These are phyloP conservation scores for Leptonema lineaticorne DNA, from an alignment of 1,140 invertebrate genomes.

Conservation along the genomic window DNA sequence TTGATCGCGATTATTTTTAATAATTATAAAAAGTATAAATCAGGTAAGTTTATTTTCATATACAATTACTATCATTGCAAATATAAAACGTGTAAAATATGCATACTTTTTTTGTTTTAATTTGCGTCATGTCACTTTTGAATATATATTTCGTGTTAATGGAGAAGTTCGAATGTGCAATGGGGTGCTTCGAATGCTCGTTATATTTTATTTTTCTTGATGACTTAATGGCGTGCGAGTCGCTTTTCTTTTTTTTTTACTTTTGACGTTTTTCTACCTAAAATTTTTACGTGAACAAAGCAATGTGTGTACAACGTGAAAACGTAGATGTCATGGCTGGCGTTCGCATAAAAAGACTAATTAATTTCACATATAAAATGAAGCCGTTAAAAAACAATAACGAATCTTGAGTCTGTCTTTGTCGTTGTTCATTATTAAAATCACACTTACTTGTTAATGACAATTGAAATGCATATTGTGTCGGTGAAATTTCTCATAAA, in stretches of 20 bases:
- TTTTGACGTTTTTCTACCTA: background rate
- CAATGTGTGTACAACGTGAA: constrained; percentile 3
- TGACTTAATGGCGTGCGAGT: constrained; percentile 27
- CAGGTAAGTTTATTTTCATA: background rate
- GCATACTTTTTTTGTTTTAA: background rate
- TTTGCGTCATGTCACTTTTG: background rate
- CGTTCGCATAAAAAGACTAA: constrained; percentile 2
- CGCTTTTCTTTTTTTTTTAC: constrained; percentile 13
- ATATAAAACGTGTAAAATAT: too few relatives aligned
- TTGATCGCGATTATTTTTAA: background rate
- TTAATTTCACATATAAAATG: background rate
- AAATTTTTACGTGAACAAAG: background rate
- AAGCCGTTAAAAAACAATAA: too few relatives aligned
- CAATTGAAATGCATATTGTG: too few relatives aligned
- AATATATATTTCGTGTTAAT: background rate
- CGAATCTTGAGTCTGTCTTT: too few relatives aligned
- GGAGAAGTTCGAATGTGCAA: constrained; percentile 8
- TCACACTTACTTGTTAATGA: too few relatives aligned
- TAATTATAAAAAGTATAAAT: background rate
- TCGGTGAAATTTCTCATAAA: too few relatives aligned
- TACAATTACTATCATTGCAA: too few relatives aligned
- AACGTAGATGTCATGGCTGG: constrained; percentile 6
- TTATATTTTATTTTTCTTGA: constrained; percentile 25
- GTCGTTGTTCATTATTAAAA: too few relatives aligned
- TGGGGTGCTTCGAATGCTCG: background rate